Evolutionary conservation across 2,888 invertebrate genomes (phyloP).

Genomic region (Anthophora plumipes): DNA sequence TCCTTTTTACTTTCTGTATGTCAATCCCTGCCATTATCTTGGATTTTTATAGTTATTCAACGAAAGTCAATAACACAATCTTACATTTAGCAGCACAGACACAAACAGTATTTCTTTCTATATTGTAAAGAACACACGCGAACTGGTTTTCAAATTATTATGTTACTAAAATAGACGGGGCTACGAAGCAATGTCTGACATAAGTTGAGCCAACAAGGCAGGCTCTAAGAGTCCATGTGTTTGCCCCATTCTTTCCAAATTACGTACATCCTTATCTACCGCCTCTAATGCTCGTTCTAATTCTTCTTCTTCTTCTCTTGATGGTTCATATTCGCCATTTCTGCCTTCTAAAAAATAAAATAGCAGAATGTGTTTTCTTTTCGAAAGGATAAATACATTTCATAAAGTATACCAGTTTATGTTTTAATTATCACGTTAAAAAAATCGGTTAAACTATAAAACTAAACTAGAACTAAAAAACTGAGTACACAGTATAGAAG

Average conservation of each 20-base stretch:
- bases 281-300: constrained; percentile 93
- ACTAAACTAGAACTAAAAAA: background rate
- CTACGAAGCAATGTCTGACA: constrained; percentile 84
- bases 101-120: constrained; percentile 77
- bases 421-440: constrained; percentile 1
- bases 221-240: constrained; percentile 87
- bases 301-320: constrained; percentile 94
- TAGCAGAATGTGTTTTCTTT: constrained; percentile 44
- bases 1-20: constrained; percentile 69
- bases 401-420: background rate
- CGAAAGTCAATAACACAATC: constrained; percentile 70
- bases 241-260: constrained; percentile 89
- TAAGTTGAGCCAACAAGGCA: constrained; percentile 84
- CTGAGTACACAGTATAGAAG: background rate
- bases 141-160: constrained; percentile 68
- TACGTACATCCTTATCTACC: constrained; percentile 90
- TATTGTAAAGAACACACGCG: constrained; percentile 75
- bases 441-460: background rate
- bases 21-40: constrained; percentile 69
- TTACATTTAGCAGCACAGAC: constrained; percentile 78
- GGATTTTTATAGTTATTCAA: constrained; percentile 62
- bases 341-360: constrained; percentile 86
- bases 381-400: background rate
- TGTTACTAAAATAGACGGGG: constrained; percentile 74
- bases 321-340: constrained; percentile 90